Conservation (phyloP, 2,797 vertebrate species). For the Centropyge bicolor region DNA sequence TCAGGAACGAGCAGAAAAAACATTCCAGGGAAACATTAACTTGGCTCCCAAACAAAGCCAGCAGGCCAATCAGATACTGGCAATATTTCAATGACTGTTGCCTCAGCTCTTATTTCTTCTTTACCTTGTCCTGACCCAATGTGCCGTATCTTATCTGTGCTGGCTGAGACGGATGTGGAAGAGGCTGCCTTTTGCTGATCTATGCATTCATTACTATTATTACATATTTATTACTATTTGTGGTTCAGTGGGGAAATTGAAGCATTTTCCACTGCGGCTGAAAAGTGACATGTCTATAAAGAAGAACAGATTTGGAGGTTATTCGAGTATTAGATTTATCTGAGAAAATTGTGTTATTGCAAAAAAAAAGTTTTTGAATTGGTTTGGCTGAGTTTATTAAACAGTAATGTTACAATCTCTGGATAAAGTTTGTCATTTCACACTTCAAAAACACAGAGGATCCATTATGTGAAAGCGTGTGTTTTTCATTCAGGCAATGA, state of each 20-base stretch:
- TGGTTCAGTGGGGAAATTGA: constrained; percentile 12
- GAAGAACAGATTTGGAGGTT: constrained; percentile 3
- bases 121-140: constrained; percentile 64
- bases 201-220: constrained; percentile 40
- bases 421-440: constrained; percentile 16
- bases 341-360: constrained; percentile 8
- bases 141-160: constrained; percentile 39
- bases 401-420: constrained; percentile 3
- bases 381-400: constrained; percentile 25
- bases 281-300: constrained; percentile 13
- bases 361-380: constrained; percentile 5
- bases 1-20: constrained; percentile 63
- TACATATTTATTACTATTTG: constrained; percentile 30
- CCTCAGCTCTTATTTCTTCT: constrained; percentile 63
- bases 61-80: constrained; percentile 65
- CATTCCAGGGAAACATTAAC: constrained; percentile 66
- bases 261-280: background rate
- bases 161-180: constrained; percentile 33
- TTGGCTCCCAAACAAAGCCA: constrained; percentile 65
- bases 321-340: constrained; percentile 41
- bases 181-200: constrained; percentile 40
- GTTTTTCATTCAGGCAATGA: background rate
- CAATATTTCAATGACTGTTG: constrained; percentile 56
- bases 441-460: background rate
- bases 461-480: background rate